A percentile compares a stretch with the other conserved stretches of the same genome.
phyloP scores from a whole-genome alignment of 2,888 invertebrate species.

The Thalpophila matura region DNA sequence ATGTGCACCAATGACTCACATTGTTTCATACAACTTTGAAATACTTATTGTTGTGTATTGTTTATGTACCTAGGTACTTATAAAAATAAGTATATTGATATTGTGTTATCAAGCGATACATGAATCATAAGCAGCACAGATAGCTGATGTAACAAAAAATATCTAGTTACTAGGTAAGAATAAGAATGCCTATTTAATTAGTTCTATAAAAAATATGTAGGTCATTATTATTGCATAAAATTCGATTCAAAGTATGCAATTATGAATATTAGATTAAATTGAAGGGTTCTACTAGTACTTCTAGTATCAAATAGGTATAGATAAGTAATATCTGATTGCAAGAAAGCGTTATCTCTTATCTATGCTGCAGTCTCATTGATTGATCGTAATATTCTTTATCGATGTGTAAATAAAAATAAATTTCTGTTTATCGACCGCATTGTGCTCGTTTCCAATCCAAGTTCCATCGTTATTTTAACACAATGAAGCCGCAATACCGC shows the following conservation, averaged over 20 bases:
- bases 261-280: conserved; percentile 2
- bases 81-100: conserved; percentile 16
- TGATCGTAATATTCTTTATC: conserved; percentile 66
- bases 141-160: conserved; percentile 17
- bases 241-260: background rate
- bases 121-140: conserved; percentile 8
- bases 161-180: background rate
- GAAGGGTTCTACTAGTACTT: background rate
- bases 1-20: conserved; percentile 34
- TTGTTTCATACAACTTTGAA: conserved; percentile 23
- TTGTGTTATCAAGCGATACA: conserved; percentile 23
- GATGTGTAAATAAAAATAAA: conserved; percentile 75
- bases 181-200: conserved; percentile 13
- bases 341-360: conserved; percentile 45
- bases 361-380: conserved; percentile 52
- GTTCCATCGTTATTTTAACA: conserved; percentile 88
- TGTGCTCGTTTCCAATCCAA: conserved; percentile 83
- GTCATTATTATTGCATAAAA: conserved; percentile 20
- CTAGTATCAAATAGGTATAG: conserved; percentile 8
- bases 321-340: conserved; percentile 20
- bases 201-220: conserved; percentile 18
- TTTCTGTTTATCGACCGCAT: conserved; percentile 80
- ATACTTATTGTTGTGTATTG: background rate
- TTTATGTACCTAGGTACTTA: conserved; percentile 1
- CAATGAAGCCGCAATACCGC: conserved; percentile 91